A percentile compares a stretch with the other conserved stretches of the same genome.
phyloP scores from a whole-genome alignment of 2,113 vertebrate species.

The Gopherus evgoodei region DNA sequence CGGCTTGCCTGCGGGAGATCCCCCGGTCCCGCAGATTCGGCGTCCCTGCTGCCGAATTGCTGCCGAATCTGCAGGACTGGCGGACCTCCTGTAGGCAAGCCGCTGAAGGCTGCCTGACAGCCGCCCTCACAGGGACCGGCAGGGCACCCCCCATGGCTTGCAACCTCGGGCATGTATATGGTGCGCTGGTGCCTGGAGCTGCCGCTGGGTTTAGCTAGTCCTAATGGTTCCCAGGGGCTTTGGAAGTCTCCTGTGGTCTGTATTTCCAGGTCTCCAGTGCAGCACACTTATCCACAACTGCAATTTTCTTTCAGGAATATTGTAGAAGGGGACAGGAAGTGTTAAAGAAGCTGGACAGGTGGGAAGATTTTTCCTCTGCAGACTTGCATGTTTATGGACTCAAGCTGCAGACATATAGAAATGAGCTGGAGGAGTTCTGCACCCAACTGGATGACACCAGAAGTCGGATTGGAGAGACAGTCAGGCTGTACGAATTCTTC shows the following conservation, averaged over 20 bases:
- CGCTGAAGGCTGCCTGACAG: too few relatives aligned
- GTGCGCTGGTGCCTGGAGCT: too few relatives aligned
- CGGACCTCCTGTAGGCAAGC: too few relatives aligned
- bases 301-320: conserved; percentile 73
- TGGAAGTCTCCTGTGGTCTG: not conserved
- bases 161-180: too few relatives aligned
- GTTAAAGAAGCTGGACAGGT: conserved; percentile 77
- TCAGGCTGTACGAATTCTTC: conserved; percentile 82
- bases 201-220: not conserved
- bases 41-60: too few relatives aligned
- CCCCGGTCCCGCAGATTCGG: too few relatives aligned
- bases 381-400: conserved; percentile 73
- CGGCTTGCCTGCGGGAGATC: too few relatives aligned
- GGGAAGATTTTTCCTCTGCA: conserved; percentile 76
- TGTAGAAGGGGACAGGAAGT: conserved; percentile 81
- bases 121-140: too few relatives aligned
- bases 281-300: not conserved
- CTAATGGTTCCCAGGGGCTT: not conserved
- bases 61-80: too few relatives aligned
- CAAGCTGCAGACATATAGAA: conserved; percentile 74
- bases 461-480: conserved; percentile 75
- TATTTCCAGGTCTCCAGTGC: not conserved
- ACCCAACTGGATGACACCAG: conserved; percentile 77
- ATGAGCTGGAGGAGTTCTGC: conserved; percentile 79
- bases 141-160: too few relatives aligned